A percentile compares a stretch with the other conserved stretches of the same genome.
phyloP scores from a whole-genome alignment of 2,888 invertebrate species.

The Ophioninae sp. region DNA sequence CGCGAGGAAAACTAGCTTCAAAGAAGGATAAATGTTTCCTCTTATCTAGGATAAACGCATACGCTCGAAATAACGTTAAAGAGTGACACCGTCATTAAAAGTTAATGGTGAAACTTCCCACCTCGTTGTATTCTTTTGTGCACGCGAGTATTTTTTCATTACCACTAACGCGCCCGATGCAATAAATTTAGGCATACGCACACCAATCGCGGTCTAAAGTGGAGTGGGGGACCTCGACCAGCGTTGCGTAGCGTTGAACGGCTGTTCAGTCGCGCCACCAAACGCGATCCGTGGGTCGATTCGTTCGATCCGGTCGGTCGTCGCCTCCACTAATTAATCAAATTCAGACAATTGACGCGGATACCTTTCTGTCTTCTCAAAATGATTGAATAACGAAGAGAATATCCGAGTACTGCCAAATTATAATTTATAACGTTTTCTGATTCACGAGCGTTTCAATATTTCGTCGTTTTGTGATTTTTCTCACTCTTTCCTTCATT shows the following conservation, averaged over 20 bases:
- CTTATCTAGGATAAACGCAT: background rate
- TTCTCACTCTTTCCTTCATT: background rate
- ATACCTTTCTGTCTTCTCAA: background rate
- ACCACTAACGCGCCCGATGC: background rate
- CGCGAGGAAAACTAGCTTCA: background rate
- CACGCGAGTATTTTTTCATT: background rate
- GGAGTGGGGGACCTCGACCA: conserved; percentile 11
- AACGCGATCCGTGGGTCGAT: conserved; percentile 16
- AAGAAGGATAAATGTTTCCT: background rate
- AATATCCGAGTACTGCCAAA: background rate
- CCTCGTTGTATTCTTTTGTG: background rate
- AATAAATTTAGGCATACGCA: background rate
- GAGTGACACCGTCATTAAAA: background rate
- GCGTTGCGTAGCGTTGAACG: conserved; percentile 15
- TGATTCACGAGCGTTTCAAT: conserved; percentile 2
- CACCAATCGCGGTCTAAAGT: background rate
- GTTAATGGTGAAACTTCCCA: background rate
- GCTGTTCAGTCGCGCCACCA: conserved; percentile 47
- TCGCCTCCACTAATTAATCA: conserved; percentile 1
- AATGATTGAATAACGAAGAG: background rate
- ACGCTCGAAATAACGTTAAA: background rate
- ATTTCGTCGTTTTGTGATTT: conserved; percentile 16
- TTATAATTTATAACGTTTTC: conserved; percentile 14
- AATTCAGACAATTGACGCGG: background rate
- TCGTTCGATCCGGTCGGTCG: conserved; percentile 36